Evolutionary conservation across 2,113 vertebrate genomes (phyloP).

Genomic region (Hippolais icterina): DNA sequence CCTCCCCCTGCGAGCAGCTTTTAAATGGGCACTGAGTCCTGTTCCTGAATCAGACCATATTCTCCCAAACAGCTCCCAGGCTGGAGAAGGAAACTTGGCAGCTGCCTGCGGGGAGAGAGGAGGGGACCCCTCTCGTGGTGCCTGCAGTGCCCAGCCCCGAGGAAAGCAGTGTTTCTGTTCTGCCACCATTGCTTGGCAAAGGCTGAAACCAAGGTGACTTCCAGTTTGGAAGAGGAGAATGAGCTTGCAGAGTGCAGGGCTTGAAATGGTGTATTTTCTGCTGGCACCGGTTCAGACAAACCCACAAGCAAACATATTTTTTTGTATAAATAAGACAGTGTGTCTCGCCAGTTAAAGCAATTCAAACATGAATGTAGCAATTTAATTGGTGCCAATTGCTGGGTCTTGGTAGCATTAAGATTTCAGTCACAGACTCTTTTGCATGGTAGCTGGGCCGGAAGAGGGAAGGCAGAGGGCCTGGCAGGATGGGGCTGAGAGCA

Average conservation of each 20-base stretch:
- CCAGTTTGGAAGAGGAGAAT: not conserved
- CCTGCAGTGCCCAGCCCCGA: fast-evolving
- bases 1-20: not conserved
- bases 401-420: conserved; percentile 67
- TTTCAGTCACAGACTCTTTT: conserved; percentile 63
- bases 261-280: conserved; percentile 48
- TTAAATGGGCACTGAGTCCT: not conserved
- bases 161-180: conserved; percentile 8
- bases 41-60: not conserved
- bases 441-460: not conserved
- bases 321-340: conserved; percentile 78
- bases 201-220: conserved; percentile 26
- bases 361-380: conserved; percentile 78
- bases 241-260: not conserved
- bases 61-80: conserved; percentile 36
- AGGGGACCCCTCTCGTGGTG: not conserved
- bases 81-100: conserved; percentile 54
- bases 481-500: not conserved
- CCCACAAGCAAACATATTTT: conserved; percentile 77
- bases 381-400: conserved; percentile 76
- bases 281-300: conserved; percentile 68
- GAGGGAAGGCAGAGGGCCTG: not conserved
- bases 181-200: not conserved
- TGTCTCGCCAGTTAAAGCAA: conserved; percentile 77
- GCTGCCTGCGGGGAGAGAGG: not conserved